Base-by-base conservation (phyloP, 1,140 invertebrate species). In the Bombyx mandarina region DNA sequence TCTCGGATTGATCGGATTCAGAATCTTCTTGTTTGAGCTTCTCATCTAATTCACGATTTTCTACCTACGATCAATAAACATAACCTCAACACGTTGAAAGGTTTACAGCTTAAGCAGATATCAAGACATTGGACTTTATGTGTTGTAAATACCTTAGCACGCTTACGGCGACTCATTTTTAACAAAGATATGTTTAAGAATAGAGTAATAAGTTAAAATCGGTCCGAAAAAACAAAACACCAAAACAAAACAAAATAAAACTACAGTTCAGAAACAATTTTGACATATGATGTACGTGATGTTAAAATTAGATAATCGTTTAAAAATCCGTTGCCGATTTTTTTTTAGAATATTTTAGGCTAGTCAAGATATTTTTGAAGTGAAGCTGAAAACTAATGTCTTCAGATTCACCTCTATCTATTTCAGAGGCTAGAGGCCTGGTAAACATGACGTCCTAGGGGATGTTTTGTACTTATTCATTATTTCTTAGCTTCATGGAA, bases 1-100 rank as follows among this genome's bases (percentile, higher is more conserved):
- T 92, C 48, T 93, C 91, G n/a, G 90, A 90, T 47, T 89, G 88
- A 67, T 92, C 91, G 3, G 90, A 90, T 54, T 89, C 83, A 67
- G 90, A 91, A 72, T 92, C 91, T 67, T 93, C 92, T 57, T 92
- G 91, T 69, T 90, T 92, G 58, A 90, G 88, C 73, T 93, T 93
- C 59, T 93, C 92, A 68, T 93, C 92, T 69, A 92, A 86, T 79
- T 93, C 92, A 63, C 91, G 89, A 63, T 90, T 91, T 69, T 93
- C 92, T 61, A 92, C 89, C 92, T 93, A 62, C 35, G 63, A 77
- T 71, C 73, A 61, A 81, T 66, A 80, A 77, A 80, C 60, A 85
- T 77, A 82, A 80, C 75, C 73, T 77, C 43, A 59, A 35, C 26
- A 35, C 26, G 26, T 35, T 35, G 4, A 35, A 35, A 5, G 26